These are phyloP conservation scores for Lepidostoma basale DNA, from an alignment of 1,140 invertebrate genomes.

Conservation along the genomic window DNA sequence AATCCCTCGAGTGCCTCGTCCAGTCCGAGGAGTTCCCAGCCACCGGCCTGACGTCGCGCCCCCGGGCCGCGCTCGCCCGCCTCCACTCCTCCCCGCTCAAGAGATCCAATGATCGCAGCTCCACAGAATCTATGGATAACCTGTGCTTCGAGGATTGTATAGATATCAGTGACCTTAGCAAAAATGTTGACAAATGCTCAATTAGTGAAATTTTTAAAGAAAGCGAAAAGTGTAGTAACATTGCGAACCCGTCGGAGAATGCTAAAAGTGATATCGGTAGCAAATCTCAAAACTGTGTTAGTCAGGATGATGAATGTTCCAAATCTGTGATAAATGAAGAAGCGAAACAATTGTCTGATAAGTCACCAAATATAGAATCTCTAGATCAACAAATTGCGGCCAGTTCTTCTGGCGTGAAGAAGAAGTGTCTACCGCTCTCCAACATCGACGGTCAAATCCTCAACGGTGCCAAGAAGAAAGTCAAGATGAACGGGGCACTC, in stretches of 20 bases:
- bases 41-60: constrained; percentile 53
- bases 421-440: constrained; percentile 57
- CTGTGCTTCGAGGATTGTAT: constrained; percentile 48
- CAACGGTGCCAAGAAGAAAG: constrained; percentile 59
- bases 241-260: constrained; percentile 23
- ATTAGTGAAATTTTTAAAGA: constrained; percentile 56
- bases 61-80: constrained; percentile 45
- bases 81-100: constrained; percentile 25
- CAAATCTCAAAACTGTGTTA: constrained; percentile 10
- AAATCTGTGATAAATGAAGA: constrained; percentile 46
- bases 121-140: constrained; percentile 37
- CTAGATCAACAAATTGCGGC: constrained; percentile 19
- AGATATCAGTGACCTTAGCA: constrained; percentile 58
- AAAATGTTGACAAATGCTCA: constrained; percentile 62
- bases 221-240: constrained; percentile 19
- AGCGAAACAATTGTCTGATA: constrained; percentile 23
- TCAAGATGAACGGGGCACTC: constrained; percentile 54
- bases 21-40: constrained; percentile 57
- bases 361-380: constrained; percentile 32
- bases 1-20: constrained; percentile 56
- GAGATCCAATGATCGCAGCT: constrained; percentile 19
- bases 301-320: constrained; percentile 31
- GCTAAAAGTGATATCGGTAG: constrained; percentile 21
- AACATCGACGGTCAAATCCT: constrained; percentile 53
- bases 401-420: constrained; percentile 53